Evolutionary conservation across 2,797 vertebrate genomes (phyloP).

Genomic region (Thunnus albacares): DNA sequence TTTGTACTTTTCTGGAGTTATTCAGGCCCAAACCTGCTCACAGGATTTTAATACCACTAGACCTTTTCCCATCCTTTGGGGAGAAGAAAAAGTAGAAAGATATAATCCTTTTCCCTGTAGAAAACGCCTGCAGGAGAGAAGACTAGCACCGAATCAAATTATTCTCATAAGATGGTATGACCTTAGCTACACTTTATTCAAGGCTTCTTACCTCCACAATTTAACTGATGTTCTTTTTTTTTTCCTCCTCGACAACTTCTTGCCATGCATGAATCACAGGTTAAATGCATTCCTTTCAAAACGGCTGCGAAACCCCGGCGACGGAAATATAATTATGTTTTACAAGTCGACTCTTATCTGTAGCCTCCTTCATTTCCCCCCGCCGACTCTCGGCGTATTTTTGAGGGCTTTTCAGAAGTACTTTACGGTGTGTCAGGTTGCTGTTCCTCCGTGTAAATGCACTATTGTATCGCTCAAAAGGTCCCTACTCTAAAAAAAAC

Average conservation of each 20-base stretch:
- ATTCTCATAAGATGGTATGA: slow-evolving; percentile 79
- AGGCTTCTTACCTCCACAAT: slow-evolving; percentile 80
- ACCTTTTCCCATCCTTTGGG: slow-evolving; percentile 64
- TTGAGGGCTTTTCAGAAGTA: slow-evolving; percentile 81
- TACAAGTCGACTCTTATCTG: slow-evolving; percentile 85
- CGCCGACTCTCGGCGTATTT: slow-evolving; percentile 64
- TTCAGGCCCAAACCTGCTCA: slow-evolving; percentile 71
- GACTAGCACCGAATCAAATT: slow-evolving; percentile 74
- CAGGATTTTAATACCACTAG: slow-evolving; percentile 74
- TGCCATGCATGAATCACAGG: slow-evolving; percentile 84
- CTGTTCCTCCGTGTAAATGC: slow-evolving; percentile 72
- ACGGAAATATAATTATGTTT: slow-evolving; percentile 87
- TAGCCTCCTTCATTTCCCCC: slow-evolving; percentile 76
- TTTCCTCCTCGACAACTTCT: slow-evolving; percentile 72
- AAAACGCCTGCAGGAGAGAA: slow-evolving; percentile 70
- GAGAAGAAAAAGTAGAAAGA: slow-evolving; percentile 62
- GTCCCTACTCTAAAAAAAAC: slow-evolving; percentile 60
- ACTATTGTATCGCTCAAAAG: slow-evolving; percentile 80
- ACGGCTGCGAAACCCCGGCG: slow-evolving; percentile 63
- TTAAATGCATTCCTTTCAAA: slow-evolving; percentile 85
- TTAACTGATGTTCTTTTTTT: slow-evolving; percentile 74
- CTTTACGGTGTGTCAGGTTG: slow-evolving; percentile 80
- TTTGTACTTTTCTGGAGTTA: slow-evolving; percentile 59
- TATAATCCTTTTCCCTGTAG: slow-evolving; percentile 80
- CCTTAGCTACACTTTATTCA: slow-evolving; percentile 82